Evolutionary conservation across 2,888 invertebrate genomes (phyloP), one percentile per base, ranked within the genome.

Genomic region (Lithodes maja): DNA sequence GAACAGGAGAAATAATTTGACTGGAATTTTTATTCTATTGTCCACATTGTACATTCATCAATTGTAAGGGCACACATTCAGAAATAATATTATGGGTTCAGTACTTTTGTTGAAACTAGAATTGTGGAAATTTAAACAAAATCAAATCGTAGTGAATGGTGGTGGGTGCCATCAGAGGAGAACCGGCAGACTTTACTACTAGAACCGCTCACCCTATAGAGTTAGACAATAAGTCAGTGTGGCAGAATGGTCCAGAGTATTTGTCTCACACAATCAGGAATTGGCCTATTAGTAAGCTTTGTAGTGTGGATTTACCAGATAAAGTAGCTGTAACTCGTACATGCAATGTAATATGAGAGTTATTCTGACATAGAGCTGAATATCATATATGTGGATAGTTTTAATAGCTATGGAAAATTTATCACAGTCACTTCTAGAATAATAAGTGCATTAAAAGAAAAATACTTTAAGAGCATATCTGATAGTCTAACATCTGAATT

Each of bases 31-130:
- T 50, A 33, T 7, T 61, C 49, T 3, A 12, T 82, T 50, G 12
- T 17, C 7, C 82, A 82, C n/a, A 49, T 82, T 33, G 82, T 82
- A 5, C 68, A 82, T 52, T 82, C 82, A 12, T 3, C 9, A 49
- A 82, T 82, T 33, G 82, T 82, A 33, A 82, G 82, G 33, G 61
- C 82, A 5, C 82, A 69, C 9, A 82, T 82, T 68, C 82, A 69
- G 33, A 82, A n/a, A 49, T 68, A 68, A 17, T 82, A 33, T 68
- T 68, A 82, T 68, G 68, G 68, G 33, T 82, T 82, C 49, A 49
- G 68, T 12, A 61, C 50, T 33, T 82, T 82, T 82, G 82, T 82
- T 12, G 82, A 17, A 2, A 82, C 49, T 3, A n/a, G 50, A 49
- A 82, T 82, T 49, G n/a, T n/a, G 49, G 82, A 82, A 49, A 49